Base-by-base conservation (phyloP, 2,113 vertebrate genomes). In the Sprattus sprattus region DNA sequence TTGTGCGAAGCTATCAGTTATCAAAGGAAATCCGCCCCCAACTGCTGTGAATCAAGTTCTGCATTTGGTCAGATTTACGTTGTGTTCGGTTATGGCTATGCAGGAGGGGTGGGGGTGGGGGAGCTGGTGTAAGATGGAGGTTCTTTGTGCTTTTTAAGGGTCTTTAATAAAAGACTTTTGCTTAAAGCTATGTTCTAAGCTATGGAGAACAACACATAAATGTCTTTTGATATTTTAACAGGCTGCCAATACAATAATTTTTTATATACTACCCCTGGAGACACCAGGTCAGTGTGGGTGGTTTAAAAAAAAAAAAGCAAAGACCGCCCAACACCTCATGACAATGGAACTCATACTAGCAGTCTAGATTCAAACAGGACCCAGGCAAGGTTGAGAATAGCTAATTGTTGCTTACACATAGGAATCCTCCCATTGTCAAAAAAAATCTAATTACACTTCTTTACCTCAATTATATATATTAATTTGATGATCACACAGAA, bases 11-110 rank as follows among this genome's bases (percentile, higher is more conserved):
- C 64, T 49, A 90, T 92, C 92, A 90, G 85, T 83, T 52, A 86
- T 85, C 88, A 87, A 88, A 71, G 89, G 83, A 89, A 82, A 89
- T 82, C 86, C 57, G 52, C 82, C 44, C 44, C 22, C 32, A 9
- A 50, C 57, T 88, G 45, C 88, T 89, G 91, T 90, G 88, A 93
- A 91, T 93, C 89, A 92, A 87, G 88, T 91, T 89, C 83, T 90
- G 87, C 87, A 84, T 88, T 88, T 85, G 83, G 87, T 91, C 86
- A 54, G 57, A 89, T 91, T 92, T 91, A 90, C 86, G 87, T 91
- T 92, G 85, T 91, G 6, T 39, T 15, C 15, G 71, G 71, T 87
- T 89, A 84, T 88, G 90, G 91, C 90, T 49, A 49, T 85, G 90
- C 75, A 89, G 91, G 39, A 39, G 39, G 39, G 39, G 39, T 39